These are phyloP conservation scores for Platerodrilus igneus DNA, from an alignment of 2,888 invertebrate species.

Conservation along the genomic window DNA sequence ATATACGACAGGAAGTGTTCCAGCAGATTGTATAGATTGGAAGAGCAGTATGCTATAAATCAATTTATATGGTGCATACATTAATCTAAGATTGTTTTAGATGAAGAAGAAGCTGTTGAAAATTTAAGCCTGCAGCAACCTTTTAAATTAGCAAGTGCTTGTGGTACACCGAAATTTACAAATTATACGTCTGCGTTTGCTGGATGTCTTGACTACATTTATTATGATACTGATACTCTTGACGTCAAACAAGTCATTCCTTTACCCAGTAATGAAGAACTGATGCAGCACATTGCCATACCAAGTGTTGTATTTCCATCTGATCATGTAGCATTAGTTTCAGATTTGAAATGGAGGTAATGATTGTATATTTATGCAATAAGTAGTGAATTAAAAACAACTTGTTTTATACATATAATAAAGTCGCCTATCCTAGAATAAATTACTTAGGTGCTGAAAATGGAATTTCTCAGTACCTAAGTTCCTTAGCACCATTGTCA, in stretches of 20 bases:
- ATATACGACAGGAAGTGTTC: slow-evolving; percentile 64
- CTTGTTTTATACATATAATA: too few species aligned
- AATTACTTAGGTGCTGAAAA: too few species aligned
- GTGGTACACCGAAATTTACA: slow-evolving; percentile 78
- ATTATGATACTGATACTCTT: slow-evolving; percentile 63
- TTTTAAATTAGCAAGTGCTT: slow-evolving; percentile 68
- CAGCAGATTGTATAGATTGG: slow-evolving; percentile 68
- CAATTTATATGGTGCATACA: slow-evolving; percentile 7
- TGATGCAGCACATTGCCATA: slow-evolving; percentile 69
- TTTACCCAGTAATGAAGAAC: slow-evolving; percentile 70
- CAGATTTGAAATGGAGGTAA: slow-evolving; percentile 61
- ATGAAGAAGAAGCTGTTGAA: slow-evolving; percentile 59
- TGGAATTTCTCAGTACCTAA: too few species aligned
- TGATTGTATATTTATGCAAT: too few species aligned
- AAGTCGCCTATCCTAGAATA: too few species aligned
- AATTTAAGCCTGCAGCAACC: slow-evolving; percentile 63
- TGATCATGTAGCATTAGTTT: slow-evolving; percentile 85
- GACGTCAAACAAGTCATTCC: slow-evolving; percentile 69
- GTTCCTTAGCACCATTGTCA: too few species aligned
- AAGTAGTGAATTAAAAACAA: too few species aligned
- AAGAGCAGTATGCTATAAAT: slow-evolving; percentile 61
- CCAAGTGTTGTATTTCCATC: slow-evolving; percentile 89
- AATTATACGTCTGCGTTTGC: slow-evolving; percentile 79
- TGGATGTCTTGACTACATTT: slow-evolving; percentile 89
- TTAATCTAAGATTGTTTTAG: slow-evolving; percentile 48